Base-by-base conservation (phyloP, 2,113 vertebrate species). In the Numenius arquata region DNA sequence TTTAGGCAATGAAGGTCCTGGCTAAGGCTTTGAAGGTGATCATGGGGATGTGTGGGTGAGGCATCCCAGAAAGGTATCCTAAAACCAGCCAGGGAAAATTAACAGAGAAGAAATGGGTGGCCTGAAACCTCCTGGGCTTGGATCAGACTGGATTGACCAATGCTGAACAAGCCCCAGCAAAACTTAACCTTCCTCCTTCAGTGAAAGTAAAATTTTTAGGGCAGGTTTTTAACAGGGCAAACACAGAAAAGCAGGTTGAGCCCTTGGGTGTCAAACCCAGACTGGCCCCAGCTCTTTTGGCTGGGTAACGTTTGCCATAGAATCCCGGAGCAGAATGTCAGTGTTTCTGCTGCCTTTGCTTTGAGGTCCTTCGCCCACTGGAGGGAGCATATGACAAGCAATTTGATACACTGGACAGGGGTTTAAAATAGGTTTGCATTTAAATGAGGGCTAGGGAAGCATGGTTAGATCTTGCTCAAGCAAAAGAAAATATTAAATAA, bases 321-420 rank as follows among this genome's bases (percentile, higher is more conserved):
- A 11, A 14, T n/a, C 18, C 12, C 1, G 4, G 45, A 27, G 62
- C 12, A 41, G 63, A 41, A 53, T 18, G 13, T 2, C 2, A 52
- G 34, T 9, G 0, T 20, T 82, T 71, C 84, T 29, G 43, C 30
- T 53, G 89, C 62, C 45, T 87, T 53, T 95, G 74, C 63, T 53
- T 36, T 91, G 77, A 66, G 9, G 27, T 23, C 9, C 61, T 93
- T 96, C 5, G 68, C 48, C 96, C 98, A 94, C 97, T 96, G 97
- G 98, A 88, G 95, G 96, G 97, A 94, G 68, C 25, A 62, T 30
- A 67, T 30, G 55, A 92, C 97, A 96, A 93, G 47, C 58, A 19
- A 61, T 96, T 96, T n/a, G 18, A 23, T 40, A 0, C 5, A 4
- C 3, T 18, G 53, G 63, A 20, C 19, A 2, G 0, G 8, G 74